Percentiles rank a stretch among this genome's conserved stretches.
Evolutionary conservation across 2,888 invertebrate species (phyloP).

Genomic region (Cosmorhoe ocellata): DNA sequence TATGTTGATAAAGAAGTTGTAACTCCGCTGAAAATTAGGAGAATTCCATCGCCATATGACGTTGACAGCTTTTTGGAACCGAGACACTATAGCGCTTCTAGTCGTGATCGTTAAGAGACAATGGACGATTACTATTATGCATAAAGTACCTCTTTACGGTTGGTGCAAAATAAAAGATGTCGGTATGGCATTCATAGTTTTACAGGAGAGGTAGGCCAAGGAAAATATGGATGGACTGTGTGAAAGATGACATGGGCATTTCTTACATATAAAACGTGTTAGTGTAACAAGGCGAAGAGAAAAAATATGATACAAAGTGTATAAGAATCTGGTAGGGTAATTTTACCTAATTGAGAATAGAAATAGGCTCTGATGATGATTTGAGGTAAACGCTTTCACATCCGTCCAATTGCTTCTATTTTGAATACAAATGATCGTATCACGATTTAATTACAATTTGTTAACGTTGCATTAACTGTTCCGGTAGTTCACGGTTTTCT

Average conservation of each 20-base stretch:
- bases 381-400: constrained; percentile 8
- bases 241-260: too few species aligned
- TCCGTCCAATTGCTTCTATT: constrained; percentile 31
- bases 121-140: constrained; percentile 71
- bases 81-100: constrained; percentile 46
- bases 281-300: too few species aligned
- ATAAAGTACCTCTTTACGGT: constrained; percentile 40
- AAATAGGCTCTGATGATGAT: too few species aligned
- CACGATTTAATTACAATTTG: constrained; percentile 77
- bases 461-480: constrained; percentile 72
- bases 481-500: constrained; percentile 52
- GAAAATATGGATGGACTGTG: too few species aligned
- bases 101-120: constrained; percentile 71
- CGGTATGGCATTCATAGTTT: too few species aligned
- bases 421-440: constrained; percentile 50
- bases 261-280: too few species aligned
- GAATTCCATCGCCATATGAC: background rate
- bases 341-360: too few species aligned
- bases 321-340: too few species aligned
- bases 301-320: too few species aligned
- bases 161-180: constrained; percentile 36
- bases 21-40: too few species aligned
- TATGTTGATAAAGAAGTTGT: too few species aligned
- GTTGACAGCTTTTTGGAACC: background rate
- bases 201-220: too few species aligned